Conservation (phyloP, 2,797 vertebrate genomes). For the Spea hammondii region DNA sequence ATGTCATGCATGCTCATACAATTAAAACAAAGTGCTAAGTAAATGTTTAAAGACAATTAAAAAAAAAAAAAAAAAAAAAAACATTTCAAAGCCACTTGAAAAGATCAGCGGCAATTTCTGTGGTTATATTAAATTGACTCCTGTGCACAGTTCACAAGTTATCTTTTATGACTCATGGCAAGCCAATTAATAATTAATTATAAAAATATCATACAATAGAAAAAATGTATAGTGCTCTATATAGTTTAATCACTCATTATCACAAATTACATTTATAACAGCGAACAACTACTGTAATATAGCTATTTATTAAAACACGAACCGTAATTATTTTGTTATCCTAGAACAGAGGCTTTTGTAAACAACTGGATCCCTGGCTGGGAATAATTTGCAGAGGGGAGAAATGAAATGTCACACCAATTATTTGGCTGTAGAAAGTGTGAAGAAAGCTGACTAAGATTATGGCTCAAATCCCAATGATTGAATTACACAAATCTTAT, state of each 20-base stretch:
- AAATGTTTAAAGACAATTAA: too few species aligned
- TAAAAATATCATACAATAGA: too few species aligned
- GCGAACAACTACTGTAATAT: neutral
- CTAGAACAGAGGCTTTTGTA: neutral
- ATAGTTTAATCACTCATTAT: neutral
- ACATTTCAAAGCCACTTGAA: too few species aligned
- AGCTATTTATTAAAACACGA: neutral
- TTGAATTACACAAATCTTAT: conserved; percentile 35
- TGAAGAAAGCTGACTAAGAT: conserved; percentile 44
- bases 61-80: too few species aligned
- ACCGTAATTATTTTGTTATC: neutral
- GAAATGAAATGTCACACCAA: conserved; percentile 63
- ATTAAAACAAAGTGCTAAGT: too few species aligned
- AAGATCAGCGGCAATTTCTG: too few species aligned
- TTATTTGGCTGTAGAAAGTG: conserved; percentile 55
- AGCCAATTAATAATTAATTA: too few species aligned
- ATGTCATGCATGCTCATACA: too few species aligned
- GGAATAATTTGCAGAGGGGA: conserved; percentile 45
- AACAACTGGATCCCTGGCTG: conserved; percentile 55
- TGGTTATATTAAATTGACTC: too few species aligned
- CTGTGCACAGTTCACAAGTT: too few species aligned
- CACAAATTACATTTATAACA: neutral
- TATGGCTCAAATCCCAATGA: conserved; percentile 49
- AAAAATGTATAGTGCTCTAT: neutral
- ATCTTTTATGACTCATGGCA: too few species aligned